Percentiles rank a stretch among this genome's conserved stretches.
Conservation (phyloP, 2,888 invertebrate genomes). For the Neoaliturus tenellus region DNA sequence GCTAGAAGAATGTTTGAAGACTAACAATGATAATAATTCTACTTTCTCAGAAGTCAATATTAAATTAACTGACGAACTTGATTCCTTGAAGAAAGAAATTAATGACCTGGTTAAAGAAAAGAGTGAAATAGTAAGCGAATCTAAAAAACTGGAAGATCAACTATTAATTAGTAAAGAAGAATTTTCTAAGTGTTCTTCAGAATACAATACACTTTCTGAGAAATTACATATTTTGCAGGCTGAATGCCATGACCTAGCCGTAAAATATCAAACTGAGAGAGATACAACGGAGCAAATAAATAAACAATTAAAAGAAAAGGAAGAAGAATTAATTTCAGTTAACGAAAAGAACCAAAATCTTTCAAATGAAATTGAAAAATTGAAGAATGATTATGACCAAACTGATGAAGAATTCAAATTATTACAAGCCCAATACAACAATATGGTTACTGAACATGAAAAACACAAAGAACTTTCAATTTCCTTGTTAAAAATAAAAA, state of each 20-base stretch:
- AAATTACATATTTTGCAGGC: not conserved
- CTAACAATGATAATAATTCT: not conserved
- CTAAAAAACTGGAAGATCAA: not conserved
- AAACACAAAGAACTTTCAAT: not conserved
- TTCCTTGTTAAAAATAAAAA: not conserved
- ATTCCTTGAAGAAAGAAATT: not conserved
- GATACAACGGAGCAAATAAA: slow-evolving; percentile 45
- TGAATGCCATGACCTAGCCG: not conserved
- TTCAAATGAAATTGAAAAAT: not conserved
- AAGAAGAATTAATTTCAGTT: slow-evolving; percentile 48
- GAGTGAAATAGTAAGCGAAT: not conserved
- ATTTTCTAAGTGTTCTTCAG: not conserved
- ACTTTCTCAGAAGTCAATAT: not conserved
- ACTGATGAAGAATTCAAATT: not conserved
- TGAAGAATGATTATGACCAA: not conserved
- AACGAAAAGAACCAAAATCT: slow-evolving; percentile 8
- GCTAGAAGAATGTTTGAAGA: not conserved
- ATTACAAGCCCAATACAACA: not conserved
- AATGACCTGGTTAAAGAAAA: not conserved
- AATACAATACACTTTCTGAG: not conserved
- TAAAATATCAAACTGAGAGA: not conserved
- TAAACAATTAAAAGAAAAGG: slow-evolving; percentile 55
- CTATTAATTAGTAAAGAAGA: not conserved
- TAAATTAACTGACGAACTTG: not conserved
- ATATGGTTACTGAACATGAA: slow-evolving; percentile 2